Percentiles rank a stretch among this genome's conserved stretches.
Conservation (phyloP, 2,797 vertebrate species). For the Pogoniulus pusillus region DNA sequence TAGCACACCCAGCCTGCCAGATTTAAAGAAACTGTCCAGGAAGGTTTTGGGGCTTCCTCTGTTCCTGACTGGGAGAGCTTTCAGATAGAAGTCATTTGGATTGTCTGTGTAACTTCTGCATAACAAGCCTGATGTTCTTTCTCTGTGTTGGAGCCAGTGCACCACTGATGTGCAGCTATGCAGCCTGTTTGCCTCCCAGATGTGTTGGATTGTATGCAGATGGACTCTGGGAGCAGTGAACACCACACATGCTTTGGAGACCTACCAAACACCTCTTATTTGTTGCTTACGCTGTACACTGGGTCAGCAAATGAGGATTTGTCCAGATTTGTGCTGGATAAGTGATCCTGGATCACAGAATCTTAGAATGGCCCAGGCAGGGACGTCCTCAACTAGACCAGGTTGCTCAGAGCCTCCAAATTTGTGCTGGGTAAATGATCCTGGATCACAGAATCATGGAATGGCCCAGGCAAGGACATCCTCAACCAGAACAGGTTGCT, state of each 20-base stretch:
- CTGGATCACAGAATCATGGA: not conserved
- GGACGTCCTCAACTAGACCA: too few relatives aligned
- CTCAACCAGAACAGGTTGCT: too few relatives aligned
- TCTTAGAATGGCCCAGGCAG: too few relatives aligned
- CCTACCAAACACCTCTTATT: rapidly evolving
- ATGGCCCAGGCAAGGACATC: too few relatives aligned
- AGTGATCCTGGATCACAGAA: not conserved
- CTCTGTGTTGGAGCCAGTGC: not conserved
- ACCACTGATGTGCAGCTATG: not conserved
- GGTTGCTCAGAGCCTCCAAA: not conserved
- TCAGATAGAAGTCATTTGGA: conserved; percentile 1
- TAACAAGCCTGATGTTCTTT: not conserved
- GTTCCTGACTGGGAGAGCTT: not conserved
- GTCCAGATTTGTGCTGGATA: not conserved
- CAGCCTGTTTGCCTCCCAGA: not conserved
- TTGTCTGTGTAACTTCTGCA: not conserved
- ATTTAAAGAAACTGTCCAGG: not conserved
- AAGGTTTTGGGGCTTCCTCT: not conserved
- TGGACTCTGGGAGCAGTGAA: rapidly evolving
- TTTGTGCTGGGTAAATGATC: not conserved
- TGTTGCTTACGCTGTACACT: not conserved
- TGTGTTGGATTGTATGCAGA: not conserved
- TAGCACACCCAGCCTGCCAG: too few relatives aligned
- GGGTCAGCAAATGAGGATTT: not conserved
- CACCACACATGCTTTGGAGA: not conserved